Evolutionary conservation across 2,888 invertebrate species (phyloP), one percentile per base, ranked within the genome.

Genomic region (Bombyx huttoni): DNA sequence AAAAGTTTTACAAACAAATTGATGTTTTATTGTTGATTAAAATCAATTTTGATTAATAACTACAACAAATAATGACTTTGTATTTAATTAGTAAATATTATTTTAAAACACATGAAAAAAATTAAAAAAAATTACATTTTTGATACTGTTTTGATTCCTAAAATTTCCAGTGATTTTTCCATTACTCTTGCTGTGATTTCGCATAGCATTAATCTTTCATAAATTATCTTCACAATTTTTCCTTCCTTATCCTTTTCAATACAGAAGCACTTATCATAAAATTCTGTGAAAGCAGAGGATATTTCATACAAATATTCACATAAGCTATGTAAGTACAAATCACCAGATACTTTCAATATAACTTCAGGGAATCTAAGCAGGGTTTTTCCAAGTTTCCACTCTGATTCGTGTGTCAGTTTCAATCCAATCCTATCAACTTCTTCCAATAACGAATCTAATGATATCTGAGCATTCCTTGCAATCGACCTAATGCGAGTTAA

Each of bases 201-300:
- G 70, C 97, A 95, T 3, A 99, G 87, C 63, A 98, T 90, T 61
- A 99, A 91, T 56, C 99, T 92, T 56, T 94, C 94, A 75, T 93
- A 92, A 75, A 97, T 93, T 8, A 99, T 92, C 70, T 94, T 94
- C 1, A 94, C 79, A 62, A 97, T 92, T 70, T 94, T 92, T 0
- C 97, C 97, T 47, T 85, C 89, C 56, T 92, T 90, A 78, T 98
- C 94, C 76, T 97, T 98, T 76, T 98, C 97, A 51, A 99, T 93
- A 74, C 99, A 99, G 73, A 99, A 99, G 80, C 99, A 99, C 65
- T 90, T 93, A 73, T 98, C 98, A 80, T 99, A 99, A 81, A 99
- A 99, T 76, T 99, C 99, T 0, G 96, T 94, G 75, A 99, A 99
- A 1, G 93, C 91, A 7, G 95, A 93, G n/a, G 96, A 92, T 52